Evolutionary conservation across 2,888 invertebrate genomes (phyloP).

Genomic region (Celastrina argiolus): DNA sequence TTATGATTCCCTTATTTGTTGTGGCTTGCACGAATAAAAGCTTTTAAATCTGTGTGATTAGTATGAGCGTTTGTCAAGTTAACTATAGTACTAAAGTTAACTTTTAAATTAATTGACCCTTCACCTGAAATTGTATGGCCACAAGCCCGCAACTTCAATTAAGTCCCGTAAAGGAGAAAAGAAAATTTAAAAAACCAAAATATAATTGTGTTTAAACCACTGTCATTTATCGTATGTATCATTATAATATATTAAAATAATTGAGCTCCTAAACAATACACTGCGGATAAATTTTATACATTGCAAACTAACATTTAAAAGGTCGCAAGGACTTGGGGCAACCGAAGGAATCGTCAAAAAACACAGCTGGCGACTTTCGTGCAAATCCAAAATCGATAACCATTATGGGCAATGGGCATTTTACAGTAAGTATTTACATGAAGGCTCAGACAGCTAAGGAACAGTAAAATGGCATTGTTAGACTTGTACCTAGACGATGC

Average conservation of each 20-base stretch:
- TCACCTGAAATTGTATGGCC: too few relatives aligned
- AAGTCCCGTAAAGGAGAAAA: too few relatives aligned
- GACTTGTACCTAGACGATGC: slow-evolving; percentile 63
- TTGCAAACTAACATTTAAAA: not conserved
- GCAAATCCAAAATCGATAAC: slow-evolving; percentile 21
- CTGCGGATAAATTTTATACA: too few relatives aligned
- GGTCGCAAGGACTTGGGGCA: not conserved
- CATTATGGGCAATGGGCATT: slow-evolving; percentile 4
- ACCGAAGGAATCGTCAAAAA: not conserved
- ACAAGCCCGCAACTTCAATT: too few relatives aligned
- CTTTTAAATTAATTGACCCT: too few relatives aligned
- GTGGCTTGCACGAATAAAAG: not conserved
- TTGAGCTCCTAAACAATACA: not conserved
- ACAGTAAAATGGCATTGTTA: slow-evolving; percentile 31
- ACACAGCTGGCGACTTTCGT: not conserved
- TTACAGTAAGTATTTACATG: slow-evolving; percentile 24
- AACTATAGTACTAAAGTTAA: too few relatives aligned
- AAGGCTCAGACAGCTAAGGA: slow-evolving; percentile 23
- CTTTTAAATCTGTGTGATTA: not conserved
- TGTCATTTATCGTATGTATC: too few relatives aligned
- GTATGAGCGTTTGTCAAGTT: too few relatives aligned
- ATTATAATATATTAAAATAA: too few relatives aligned
- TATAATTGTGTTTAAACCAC: too few relatives aligned
- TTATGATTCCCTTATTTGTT: slow-evolving; percentile 8
- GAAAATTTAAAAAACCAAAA: too few relatives aligned